These are phyloP conservation scores for Hypanus sabinus DNA, from an alignment of 2,113 vertebrate species.

Conservation along the genomic window DNA sequence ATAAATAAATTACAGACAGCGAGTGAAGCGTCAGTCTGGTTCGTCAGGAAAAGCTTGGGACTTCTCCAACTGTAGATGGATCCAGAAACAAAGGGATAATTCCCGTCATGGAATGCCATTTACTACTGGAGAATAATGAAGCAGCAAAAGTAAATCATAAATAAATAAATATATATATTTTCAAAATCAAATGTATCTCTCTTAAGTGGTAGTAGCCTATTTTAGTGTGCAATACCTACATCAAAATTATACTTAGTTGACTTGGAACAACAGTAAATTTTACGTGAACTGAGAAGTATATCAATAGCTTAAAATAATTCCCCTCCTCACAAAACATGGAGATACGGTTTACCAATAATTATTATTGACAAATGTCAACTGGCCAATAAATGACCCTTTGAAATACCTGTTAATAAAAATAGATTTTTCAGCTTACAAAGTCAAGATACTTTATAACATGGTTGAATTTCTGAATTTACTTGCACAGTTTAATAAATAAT, in stretches of 20 bases:
- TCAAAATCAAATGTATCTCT: background rate
- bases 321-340: background rate
- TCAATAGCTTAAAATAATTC: background rate
- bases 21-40: background rate
- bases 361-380: background rate
- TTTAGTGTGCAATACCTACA: background rate
- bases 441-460: background rate
- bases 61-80: background rate
- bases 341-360: background rate
- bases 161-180: constrained; percentile 17
- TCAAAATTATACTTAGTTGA: background rate
- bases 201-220: background rate
- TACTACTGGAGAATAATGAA: background rate
- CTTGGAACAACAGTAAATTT: background rate
- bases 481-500: background rate
- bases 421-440: background rate
- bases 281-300: background rate
- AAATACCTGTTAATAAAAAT: background rate
- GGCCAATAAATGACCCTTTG: background rate
- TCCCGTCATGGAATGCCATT: background rate
- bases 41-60: background rate
- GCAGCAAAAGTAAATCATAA: background rate
- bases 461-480: background rate
- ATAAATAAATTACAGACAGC: background rate
- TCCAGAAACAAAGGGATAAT: background rate